Base-by-base conservation (phyloP, 2,797 vertebrate genomes). In the Mus caroli region DNA sequence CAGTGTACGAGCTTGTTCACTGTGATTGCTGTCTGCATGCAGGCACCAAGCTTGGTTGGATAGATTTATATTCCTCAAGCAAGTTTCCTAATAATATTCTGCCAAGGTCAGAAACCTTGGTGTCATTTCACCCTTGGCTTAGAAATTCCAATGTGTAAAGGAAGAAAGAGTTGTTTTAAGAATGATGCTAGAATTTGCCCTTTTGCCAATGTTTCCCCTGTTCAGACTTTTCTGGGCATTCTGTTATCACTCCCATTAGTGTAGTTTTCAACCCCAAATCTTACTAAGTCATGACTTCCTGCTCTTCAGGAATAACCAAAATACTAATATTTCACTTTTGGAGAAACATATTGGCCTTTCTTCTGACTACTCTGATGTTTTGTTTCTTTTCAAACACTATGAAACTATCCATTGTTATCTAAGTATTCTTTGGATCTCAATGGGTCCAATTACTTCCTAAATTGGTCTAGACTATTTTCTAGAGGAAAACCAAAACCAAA, bases 91-190 rank as follows among this genome's bases (percentile, higher is more conserved):
- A 76, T 46, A 75, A 83, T 17, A 37, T 6, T 2, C 11, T 46
- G 69, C 50, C 96, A 94, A 96, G 91, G 79, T 86, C 52, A 95
- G 90, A 97, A 94, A 14, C 0, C 3, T 89, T 82, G 62, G 46
- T 40, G 67, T 15, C 4, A 3, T 75, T 94, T 88, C 90, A 83
- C 15, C 43, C 11, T 96, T 79, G 20, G 80, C 28, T 95, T 90
- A 86, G 67, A 83, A 64, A 96, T 79, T 90, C 77, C n/a, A 84
- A 64, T 87, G 50, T 28, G 46, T 89, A 64, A 91, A 91, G 37
- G 28, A 91, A 76, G 73, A 92, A 76, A 12, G 10, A 78, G 60
- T 88, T 93, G 75, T 92, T 31, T 97, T 79, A 90, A 64, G 95
- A 46, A 85, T 71, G 43, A 67, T 82, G 64, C 22, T 76, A 80